Percentiles rank a stretch among this genome's conserved stretches.
phyloP scores from a whole-genome alignment of 2,113 vertebrate genomes.

The Dromiciops gliroides region DNA sequence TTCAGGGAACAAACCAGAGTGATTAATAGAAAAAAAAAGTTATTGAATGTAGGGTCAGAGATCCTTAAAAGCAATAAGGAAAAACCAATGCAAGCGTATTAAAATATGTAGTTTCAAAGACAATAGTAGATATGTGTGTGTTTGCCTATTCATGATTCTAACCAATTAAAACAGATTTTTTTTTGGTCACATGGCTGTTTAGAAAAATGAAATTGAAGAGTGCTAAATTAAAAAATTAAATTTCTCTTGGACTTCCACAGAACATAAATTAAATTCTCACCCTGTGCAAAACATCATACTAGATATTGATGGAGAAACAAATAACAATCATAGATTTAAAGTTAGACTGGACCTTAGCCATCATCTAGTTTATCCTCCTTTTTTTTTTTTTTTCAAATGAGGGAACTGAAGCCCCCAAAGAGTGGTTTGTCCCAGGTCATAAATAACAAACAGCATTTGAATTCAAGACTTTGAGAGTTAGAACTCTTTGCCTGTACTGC shows the following conservation, averaged over 20 bases:
- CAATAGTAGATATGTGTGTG: neutral
- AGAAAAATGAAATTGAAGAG: constrained; percentile 25
- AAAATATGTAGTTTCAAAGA: neutral
- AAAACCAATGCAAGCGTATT: neutral
- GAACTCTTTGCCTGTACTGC: neutral
- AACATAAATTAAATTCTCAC: neutral
- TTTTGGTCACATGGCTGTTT: neutral
- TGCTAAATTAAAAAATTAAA: constrained; percentile 14
- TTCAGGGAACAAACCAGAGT: neutral
- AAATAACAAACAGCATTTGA: neutral
- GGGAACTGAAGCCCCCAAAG: neutral
- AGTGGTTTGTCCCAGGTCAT: neutral
- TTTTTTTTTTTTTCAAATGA: neutral
- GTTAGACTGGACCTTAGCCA: too few relatives aligned
- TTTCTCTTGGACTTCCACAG: constrained; percentile 16
- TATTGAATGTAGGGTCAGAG: neutral
- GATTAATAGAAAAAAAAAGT: neutral
- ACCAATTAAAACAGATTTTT: neutral
- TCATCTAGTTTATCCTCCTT: neutral
- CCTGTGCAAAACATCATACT: neutral
- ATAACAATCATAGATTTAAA: neutral
- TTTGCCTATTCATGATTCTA: neutral
- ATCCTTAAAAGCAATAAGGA: neutral
- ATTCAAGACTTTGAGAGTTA: neutral
- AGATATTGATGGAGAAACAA: neutral